Base-by-base conservation (phyloP, 2,888 invertebrate genomes). In the Erpobdella octoculata region DNA sequence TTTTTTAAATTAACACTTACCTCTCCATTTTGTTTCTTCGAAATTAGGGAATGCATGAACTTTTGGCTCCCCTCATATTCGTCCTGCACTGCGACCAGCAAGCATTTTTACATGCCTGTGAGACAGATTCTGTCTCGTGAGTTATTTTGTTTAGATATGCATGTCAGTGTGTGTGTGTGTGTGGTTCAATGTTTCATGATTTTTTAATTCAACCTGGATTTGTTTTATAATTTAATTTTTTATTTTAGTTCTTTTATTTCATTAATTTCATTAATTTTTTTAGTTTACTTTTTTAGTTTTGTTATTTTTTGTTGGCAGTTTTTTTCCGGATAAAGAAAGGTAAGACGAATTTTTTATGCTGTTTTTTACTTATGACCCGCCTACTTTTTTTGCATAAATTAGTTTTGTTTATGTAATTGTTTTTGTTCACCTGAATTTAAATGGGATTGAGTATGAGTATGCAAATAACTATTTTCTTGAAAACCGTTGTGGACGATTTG, bases 11-110 rank as follows among this genome's bases (percentile, higher is more conserved):
- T 15, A 41, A 15, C n/a, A 12, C 46, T 41, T 41, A 18, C n/a
- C n/a, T 41, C n/a, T 41, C 46, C 12, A 41, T 12, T n/a, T n/a
- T n/a, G n/a, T 15, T 41, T 12, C 12, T 41, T n/a, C n/a, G n/a
- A n/a, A n/a, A n/a, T 15, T 81, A 87, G 86, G 91, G 92, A 31
- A 92, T 92, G 91, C 92, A 92, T 83, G 92, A 92, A 82, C 87
- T 92, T 66, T 83, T 92, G 68, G 92, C 91, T 0, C 91, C 91
- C 0, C 82, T 91, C 66, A 84, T 92, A 36, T 90, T 89, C 80
- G 90, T 91, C 15, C 84, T 91, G 31, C 88, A 89, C 78, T 86
- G 87, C 75, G 92, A 92, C 81, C 89, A 90, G 76, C 88, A 88
- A 79, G 87, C 88, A 4, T 85, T 88, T 77, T 82, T 87, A 67